Evolutionary conservation across 2,797 vertebrate species (phyloP).

Genomic region (Pangasius krempfi): DNA sequence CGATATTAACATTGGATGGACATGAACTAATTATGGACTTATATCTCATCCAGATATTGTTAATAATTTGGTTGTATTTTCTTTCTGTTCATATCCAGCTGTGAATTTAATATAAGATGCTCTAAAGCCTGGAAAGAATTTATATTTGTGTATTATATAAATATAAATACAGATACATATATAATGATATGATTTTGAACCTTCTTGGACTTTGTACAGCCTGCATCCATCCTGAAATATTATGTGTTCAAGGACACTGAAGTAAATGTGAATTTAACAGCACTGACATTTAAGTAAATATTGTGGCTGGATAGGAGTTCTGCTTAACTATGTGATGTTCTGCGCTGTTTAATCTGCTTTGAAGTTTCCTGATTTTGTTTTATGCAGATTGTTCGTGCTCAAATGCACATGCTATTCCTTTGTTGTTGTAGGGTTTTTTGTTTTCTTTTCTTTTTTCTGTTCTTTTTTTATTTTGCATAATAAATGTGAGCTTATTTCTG

Average conservation of each 20-base stretch:
- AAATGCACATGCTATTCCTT: slow-evolving; percentile 41
- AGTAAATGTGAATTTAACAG: slow-evolving; percentile 46
- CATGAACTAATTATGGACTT: slow-evolving; percentile 68
- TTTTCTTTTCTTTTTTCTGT: slow-evolving; percentile 18
- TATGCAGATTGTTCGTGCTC: slow-evolving; percentile 40
- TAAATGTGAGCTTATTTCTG: slow-evolving; percentile 56
- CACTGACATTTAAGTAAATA: slow-evolving; percentile 53
- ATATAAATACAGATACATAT: slow-evolving; percentile 59
- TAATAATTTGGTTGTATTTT: slow-evolving; percentile 59
- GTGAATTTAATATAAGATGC: slow-evolving; percentile 68
- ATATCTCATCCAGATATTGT: slow-evolving; percentile 74
- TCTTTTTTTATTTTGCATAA: slow-evolving; percentile 50
- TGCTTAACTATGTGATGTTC: slow-evolving; percentile 53
- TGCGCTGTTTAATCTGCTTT: slow-evolving; percentile 51
- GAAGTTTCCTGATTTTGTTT: slow-evolving; percentile 40
- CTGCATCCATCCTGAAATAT: slow-evolving; percentile 59
- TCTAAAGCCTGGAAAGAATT: slow-evolving; percentile 70
- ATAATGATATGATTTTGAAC: slow-evolving; percentile 57
- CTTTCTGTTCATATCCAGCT: slow-evolving; percentile 62
- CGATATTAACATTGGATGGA: slow-evolving; percentile 65
- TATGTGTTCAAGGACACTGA: slow-evolving; percentile 53
- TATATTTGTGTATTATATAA: slow-evolving; percentile 75
- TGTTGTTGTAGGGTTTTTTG: slow-evolving; percentile 45
- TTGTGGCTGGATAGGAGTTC: slow-evolving; percentile 55
- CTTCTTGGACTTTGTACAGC: slow-evolving; percentile 65